Conservation (phyloP, 2,113 vertebrate species). For the Xenopus tropicalis region UCB_Xtro_10.0 CM004444.2:90549001-90549500, state of each 20-base stretch:
- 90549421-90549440: slow-evolving; percentile 69
- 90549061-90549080: slow-evolving; percentile 63
- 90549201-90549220: slow-evolving; percentile 84
- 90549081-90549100: slow-evolving; percentile 82
- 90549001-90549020: slow-evolving; percentile 64
- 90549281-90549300: slow-evolving; percentile 62
- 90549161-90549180: slow-evolving; percentile 68
- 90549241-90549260: slow-evolving; percentile 75
- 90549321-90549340: slow-evolving; percentile 12
- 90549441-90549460: slow-evolving; percentile 77
- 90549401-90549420: no score
- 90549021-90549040: slow-evolving; percentile 81
- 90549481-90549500: slow-evolving; percentile 81
- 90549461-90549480: slow-evolving; percentile 84
- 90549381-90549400: no score
- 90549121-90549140: slow-evolving; percentile 65
- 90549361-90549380: no score
- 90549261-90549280: slow-evolving; percentile 72
- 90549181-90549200: slow-evolving; percentile 68
- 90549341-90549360: no score
- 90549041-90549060: slow-evolving; percentile 73
- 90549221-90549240: slow-evolving; percentile 85
- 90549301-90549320: slow-evolving; percentile 72
- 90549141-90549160: slow-evolving; percentile 70
- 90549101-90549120: slow-evolving; percentile 79